A percentile compares a stretch with the other conserved stretches of the same genome.
Evolutionary conservation across 2,797 vertebrate species (phyloP).

Genomic region (Sebastes itinus): DNA sequence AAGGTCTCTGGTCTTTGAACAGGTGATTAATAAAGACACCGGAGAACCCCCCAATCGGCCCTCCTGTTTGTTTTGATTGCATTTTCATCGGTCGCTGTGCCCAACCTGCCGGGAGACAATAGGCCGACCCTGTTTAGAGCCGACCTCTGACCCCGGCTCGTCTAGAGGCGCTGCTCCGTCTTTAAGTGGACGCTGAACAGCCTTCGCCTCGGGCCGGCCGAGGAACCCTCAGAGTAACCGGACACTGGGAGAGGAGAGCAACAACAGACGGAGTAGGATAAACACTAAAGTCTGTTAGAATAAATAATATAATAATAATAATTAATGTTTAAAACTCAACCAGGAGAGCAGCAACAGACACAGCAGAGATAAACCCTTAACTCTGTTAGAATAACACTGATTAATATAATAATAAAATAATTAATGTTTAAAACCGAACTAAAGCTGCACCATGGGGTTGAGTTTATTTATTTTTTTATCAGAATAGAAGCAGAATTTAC

Average conservation of each 20-base stretch:
- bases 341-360: no score
- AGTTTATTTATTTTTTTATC: no score
- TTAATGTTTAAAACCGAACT: no score
- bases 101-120: slow-evolving; percentile 84
- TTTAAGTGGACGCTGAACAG: slow-evolving; percentile 84
- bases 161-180: slow-evolving; percentile 78
- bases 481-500: no score
- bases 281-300: background rate
- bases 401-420: no score
- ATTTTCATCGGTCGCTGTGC: slow-evolving; percentile 84
- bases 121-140: slow-evolving; percentile 79
- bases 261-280: slow-evolving; percentile 46
- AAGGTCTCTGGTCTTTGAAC: no score
- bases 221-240: slow-evolving; percentile 78
- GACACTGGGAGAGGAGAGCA: slow-evolving; percentile 70
- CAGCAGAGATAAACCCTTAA: no score
- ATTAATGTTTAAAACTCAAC: no score
- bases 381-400: no score
- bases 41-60: slow-evolving; percentile 75
- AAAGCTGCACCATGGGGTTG: no score
- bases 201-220: slow-evolving; percentile 80
- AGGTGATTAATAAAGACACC: slow-evolving; percentile 82
- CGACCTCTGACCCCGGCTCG: slow-evolving; percentile 81
- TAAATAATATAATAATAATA: no score
- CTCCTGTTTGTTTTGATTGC: slow-evolving; percentile 88